Base-by-base conservation (phyloP, 2,888 invertebrate genomes). In the Mesopsocus fuscifrons region DNA sequence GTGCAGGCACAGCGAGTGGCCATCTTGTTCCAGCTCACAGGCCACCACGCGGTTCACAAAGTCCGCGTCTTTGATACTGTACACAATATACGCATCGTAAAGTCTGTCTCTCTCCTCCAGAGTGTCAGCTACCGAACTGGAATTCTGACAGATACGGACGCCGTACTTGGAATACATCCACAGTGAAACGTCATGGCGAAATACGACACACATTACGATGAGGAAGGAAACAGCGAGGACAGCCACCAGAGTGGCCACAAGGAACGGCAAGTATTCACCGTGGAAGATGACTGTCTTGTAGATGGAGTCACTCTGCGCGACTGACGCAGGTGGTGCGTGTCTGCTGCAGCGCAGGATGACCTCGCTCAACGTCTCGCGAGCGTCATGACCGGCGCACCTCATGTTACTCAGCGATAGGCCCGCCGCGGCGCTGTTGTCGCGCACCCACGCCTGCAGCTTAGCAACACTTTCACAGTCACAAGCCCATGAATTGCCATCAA, bases 71-170 rank as follows among this genome's bases (percentile, higher is more conserved):
- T 78, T 72, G 51, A 75, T 74, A 59, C 81, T 80, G 66, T 88
- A 89, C 48, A 84, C 76, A 57, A 89, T 72, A 64, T 88, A 89
- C 46, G 84, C 85, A 59, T 89, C 74, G 67, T 81, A 72, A 54
- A 73, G 60, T 57, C 74, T 63, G 63, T 72, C 62, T 60, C 62
- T 45, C 63, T 66, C 53, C 63, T 68, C 60, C 42, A 46, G 49
- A 16, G 44, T 41, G 20, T 51, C 52, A 9, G 43, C 46, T 6
- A 45, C 34, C 2, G 47, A 45, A 17, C 49, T 49, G 21, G 49
- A 46, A 20, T 20, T 38, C 20, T 38, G 17, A 31, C 63, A 66
- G 4, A 83, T 66, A 52, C 83, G 67, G 41, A 82, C 67, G 31
- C 82, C 82, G 59, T 80, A 88, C 51, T 69, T 73, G 13, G 80